phyloP scores from a whole-genome alignment of 2,113 vertebrate species.

The Dromaius novaehollandiae region DNA sequence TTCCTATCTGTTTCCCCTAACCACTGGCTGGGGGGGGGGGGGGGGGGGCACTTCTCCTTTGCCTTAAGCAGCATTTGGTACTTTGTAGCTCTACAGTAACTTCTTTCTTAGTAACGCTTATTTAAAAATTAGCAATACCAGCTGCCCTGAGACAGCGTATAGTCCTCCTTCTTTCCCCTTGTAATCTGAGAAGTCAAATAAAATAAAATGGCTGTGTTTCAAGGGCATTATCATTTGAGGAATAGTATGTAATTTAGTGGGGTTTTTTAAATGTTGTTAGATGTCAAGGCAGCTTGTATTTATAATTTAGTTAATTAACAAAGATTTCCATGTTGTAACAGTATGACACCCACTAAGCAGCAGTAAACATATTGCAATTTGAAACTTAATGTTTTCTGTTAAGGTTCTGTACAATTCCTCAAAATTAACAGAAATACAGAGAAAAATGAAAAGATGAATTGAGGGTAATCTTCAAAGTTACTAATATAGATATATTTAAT shows the following conservation, averaged over 20 bases:
- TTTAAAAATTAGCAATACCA: not conserved
- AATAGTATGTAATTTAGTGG: not conserved
- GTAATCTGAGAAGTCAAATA: not conserved
- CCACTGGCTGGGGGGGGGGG: not conserved
- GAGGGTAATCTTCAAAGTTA: not conserved
- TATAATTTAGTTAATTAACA: slow-evolving; percentile 26
- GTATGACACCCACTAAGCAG: not conserved
- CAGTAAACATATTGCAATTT: not conserved
- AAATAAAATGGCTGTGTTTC: not conserved
- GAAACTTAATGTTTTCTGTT: slow-evolving; percentile 21
- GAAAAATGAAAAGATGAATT: not conserved
- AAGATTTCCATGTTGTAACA: not conserved
- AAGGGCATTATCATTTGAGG: not conserved
- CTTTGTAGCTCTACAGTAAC: not conserved
- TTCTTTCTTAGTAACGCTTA: not conserved
- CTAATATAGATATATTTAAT: not conserved
- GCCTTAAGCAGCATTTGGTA: not conserved
- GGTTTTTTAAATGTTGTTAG: not conserved
- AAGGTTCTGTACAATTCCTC: not conserved
- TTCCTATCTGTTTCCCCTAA: not conserved
- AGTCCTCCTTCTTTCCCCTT: not conserved
- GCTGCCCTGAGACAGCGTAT: not conserved
- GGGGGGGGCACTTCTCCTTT: not conserved
- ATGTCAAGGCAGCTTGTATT: not conserved
- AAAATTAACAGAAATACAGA: not conserved